phyloP scores from a whole-genome alignment of 2,888 invertebrate species.

The Autographa gamma region DNA sequence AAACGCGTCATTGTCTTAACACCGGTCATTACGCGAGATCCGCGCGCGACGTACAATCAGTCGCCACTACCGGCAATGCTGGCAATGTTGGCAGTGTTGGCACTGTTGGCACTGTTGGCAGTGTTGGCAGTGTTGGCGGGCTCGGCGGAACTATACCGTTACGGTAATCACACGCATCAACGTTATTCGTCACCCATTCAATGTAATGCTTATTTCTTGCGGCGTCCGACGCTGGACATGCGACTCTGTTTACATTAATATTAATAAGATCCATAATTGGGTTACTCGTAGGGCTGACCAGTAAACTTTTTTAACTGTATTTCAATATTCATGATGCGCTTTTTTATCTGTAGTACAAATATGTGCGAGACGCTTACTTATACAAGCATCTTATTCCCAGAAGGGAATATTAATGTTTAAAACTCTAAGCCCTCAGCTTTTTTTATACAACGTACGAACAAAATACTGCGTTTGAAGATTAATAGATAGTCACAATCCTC shows the following conservation, averaged over 20 bases:
- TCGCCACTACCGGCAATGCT: neutral
- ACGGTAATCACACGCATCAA: neutral
- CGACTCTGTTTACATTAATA: slow-evolving; percentile 33
- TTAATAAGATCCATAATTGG: slow-evolving; percentile 29
- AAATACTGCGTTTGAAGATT: too few relatives aligned
- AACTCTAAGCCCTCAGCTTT: too few relatives aligned
- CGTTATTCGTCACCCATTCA: slow-evolving; percentile 1
- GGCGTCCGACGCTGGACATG: slow-evolving; percentile 17
- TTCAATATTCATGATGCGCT: too few relatives aligned
- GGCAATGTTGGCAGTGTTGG: neutral
- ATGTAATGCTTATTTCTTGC: slow-evolving; percentile 14
- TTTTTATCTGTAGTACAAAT: too few relatives aligned
- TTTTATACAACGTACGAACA: too few relatives aligned
- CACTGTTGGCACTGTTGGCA: too few relatives aligned
- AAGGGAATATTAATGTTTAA: too few relatives aligned
- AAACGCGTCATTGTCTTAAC: slow-evolving; percentile 2
- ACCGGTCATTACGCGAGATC: neutral
- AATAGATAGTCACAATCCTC: too few relatives aligned
- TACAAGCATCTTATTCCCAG: neutral
- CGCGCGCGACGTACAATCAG: neutral
- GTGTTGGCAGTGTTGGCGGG: neutral
- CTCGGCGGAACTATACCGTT: neutral
- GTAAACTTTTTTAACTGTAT: neutral
- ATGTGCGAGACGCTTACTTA: neutral
- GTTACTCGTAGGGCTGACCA: slow-evolving; percentile 20